phyloP scores from a whole-genome alignment of 2,888 invertebrate species.

The Lasioglossum leucozonium region DNA sequence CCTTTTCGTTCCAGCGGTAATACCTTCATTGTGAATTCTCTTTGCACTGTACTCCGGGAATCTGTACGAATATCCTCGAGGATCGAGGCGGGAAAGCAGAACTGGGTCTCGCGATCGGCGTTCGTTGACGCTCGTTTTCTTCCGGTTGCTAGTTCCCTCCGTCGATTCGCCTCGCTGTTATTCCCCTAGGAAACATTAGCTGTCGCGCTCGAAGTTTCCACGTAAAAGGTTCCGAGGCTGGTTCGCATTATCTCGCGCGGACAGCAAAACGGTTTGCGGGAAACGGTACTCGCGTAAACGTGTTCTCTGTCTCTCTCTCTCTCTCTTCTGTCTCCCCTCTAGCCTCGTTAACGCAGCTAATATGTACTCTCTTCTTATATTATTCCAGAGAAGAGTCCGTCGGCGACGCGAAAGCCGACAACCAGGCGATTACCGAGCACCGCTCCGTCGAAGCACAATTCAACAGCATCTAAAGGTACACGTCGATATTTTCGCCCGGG shows the following conservation, averaged over 20 bases:
- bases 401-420: slow-evolving; percentile 77
- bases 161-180: background rate
- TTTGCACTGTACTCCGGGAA: background rate
- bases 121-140: background rate
- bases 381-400: slow-evolving; percentile 80
- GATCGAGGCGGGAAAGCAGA: background rate
- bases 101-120: background rate
- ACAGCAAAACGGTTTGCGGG: slow-evolving; percentile 65
- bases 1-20: background rate
- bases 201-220: slow-evolving; percentile 1
- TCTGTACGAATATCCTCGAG: background rate
- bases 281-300: slow-evolving; percentile 61
- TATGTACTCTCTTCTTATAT: slow-evolving; percentile 67
- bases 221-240: slow-evolving; percentile 29
- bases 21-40: background rate
- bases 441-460: slow-evolving; percentile 68
- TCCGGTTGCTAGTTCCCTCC: background rate
- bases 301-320: background rate
- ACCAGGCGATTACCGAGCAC: slow-evolving; percentile 72
- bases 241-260: slow-evolving; percentile 51
- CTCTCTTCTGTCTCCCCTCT: background rate
- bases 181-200: background rate
- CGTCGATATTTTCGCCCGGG: slow-evolving; percentile 6
- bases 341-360: background rate
- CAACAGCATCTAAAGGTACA: slow-evolving; percentile 71